These are phyloP conservation scores for Daubentonia madagascariensis DNA, from an alignment of 2,113 vertebrate species.

Conservation along the genomic window DNA sequence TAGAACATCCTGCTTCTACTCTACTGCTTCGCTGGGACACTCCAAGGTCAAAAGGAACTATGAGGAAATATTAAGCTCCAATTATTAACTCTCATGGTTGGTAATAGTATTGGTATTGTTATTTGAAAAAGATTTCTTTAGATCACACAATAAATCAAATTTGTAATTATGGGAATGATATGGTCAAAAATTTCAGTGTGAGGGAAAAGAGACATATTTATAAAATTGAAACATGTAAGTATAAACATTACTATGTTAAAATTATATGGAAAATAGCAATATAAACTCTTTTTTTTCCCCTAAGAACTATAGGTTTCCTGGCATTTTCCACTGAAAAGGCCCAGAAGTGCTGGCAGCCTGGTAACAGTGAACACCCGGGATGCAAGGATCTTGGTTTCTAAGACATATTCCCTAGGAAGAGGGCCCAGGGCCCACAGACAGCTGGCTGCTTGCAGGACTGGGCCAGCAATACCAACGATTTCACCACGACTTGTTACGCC, in stretches of 20 bases:
- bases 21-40: accelerated
- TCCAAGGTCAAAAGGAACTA: background rate
- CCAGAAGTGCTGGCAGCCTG: accelerated
- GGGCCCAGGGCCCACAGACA: background rate
- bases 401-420: background rate
- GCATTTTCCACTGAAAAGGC: background rate
- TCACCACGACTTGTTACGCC: accelerated
- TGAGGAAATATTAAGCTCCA: no score
- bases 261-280: background rate
- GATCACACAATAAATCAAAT: background rate
- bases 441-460: no score
- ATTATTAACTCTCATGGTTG: background rate
- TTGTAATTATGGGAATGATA: background rate
- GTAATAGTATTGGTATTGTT: background rate
- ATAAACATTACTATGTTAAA: background rate
- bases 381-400: background rate
- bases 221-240: background rate
- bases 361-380: accelerated
- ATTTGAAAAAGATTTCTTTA: background rate
- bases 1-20: background rate
- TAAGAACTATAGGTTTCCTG: background rate
- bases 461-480: accelerated
- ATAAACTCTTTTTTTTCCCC: background rate
- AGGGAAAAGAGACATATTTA: background rate
- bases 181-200: background rate